phyloP scores from a whole-genome alignment of 2,113 vertebrate genomes.

The Cettia cetti region DNA sequence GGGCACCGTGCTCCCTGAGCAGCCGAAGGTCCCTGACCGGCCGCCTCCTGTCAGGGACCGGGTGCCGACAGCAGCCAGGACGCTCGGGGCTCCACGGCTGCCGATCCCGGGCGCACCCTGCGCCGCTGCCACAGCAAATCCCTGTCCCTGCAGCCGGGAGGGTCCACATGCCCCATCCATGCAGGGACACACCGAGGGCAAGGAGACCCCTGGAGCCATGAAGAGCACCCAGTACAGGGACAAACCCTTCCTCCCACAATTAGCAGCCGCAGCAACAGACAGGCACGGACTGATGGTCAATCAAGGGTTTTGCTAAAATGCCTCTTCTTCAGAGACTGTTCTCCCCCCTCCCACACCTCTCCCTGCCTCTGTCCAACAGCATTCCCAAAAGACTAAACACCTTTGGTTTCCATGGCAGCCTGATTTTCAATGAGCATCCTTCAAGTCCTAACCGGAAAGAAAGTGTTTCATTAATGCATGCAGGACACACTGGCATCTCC shows the following conservation, averaged over 20 bases:
- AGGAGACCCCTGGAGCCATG: background rate
- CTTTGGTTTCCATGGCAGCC: slow-evolving; percentile 68
- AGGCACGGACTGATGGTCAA: fast-evolving
- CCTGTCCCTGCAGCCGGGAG: background rate
- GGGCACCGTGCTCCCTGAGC: background rate
- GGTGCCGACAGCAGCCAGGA: background rate
- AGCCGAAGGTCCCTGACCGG: background rate
- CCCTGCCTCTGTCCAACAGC: slow-evolving; percentile 26
- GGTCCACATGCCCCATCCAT: background rate
- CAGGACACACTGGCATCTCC: slow-evolving; percentile 20
- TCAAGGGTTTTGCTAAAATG: background rate
- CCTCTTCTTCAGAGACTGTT: background rate
- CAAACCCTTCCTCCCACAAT: background rate
- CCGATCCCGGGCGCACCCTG: fast-evolving
- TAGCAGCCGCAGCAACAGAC: background rate
- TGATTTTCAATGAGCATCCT: slow-evolving; percentile 66
- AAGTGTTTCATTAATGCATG: slow-evolving; percentile 55
- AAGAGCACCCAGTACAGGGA: background rate
- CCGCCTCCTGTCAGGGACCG: background rate
- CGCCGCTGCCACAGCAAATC: background rate
- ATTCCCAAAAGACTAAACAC: slow-evolving; percentile 66
- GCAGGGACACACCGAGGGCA: background rate
- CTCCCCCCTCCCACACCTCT: background rate
- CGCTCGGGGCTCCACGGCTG: fast-evolving
- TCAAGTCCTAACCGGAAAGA: slow-evolving; percentile 37